Base-by-base conservation (phyloP, 2,113 vertebrate genomes). In the Abramis brama region DNA sequence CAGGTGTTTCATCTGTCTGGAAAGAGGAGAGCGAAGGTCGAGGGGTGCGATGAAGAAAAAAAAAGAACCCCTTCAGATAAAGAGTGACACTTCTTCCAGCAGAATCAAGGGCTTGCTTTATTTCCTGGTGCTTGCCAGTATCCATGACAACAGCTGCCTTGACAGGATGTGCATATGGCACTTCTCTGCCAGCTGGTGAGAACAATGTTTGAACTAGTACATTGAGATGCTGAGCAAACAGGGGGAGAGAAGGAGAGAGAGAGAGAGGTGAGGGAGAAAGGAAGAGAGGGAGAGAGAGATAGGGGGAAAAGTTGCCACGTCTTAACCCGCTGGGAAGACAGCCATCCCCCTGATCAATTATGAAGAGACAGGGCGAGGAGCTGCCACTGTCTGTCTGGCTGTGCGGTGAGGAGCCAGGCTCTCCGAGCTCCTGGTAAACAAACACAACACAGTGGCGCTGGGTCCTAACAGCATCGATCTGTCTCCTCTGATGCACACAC, bases 191-290 rank as follows among this genome's bases (percentile, higher is more conserved):
- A 98, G 97, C 97, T 98, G 97, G 96, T 98, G 97, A 97, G 97
- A 98, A 98, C 97, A 97, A 97, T 99, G 98, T 99, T 99, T 99
- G 98, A 99, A 98, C 98, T 98, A 97, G 96, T 97, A 97, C 97
- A 99, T 97, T 98, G 97, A 98, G 97, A 99, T 97, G 97, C 97
- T 96, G 97, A 97, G 97, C 97, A 99, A 99, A 99, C 97, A 98
- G 95, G 89, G 84, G 87, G 88, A 87, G 85, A 64, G 25, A 66
- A 43, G 17, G 75, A 25, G 33, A 55, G 76, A 75, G 80, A 23
- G 36, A 84, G 85, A 73, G 59, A 19, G 23, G n/a, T 59, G 59
- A 19, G 6, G 47, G 47, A 25, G 52, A 64, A 19, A 25, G 39
- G 30, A 36, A 36, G 30, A 74, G 25, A 55, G 19, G 5, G 47